A percentile compares a stretch with the other conserved stretches of the same genome.
Conservation (phyloP, 2,888 invertebrate species). For the Ochropacha duplaris region DNA sequence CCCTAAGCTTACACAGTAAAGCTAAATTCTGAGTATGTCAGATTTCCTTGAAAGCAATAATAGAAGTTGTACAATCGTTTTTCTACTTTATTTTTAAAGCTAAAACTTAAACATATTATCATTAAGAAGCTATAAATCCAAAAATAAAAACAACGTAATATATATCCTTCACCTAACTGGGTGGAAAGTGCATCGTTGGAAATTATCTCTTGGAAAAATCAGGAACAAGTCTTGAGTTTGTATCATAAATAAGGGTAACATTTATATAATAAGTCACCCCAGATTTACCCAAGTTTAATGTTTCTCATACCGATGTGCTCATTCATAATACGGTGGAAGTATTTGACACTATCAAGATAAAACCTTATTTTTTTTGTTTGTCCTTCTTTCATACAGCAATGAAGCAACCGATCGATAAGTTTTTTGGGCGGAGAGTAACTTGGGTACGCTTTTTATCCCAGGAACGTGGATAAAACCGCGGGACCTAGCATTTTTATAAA, state of each 20-base stretch:
- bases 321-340: not conserved
- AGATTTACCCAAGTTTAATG: constrained; percentile 50
- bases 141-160: constrained; percentile 7
- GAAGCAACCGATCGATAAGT: too few relatives aligned
- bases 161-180: constrained; percentile 36
- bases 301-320: not conserved
- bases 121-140: not conserved
- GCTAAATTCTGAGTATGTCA: not conserved
- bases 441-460: too few relatives aligned
- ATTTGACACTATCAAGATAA: not conserved
- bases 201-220: constrained; percentile 47
- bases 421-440: too few relatives aligned
- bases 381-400: too few relatives aligned
- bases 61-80: too few relatives aligned
- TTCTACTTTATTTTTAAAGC: too few relatives aligned
- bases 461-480: too few relatives aligned
- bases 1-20: not conserved
- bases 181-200: constrained; percentile 39
- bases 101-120: not conserved
- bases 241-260: constrained; percentile 57
- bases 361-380: too few relatives aligned
- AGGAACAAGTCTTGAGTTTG: constrained; percentile 43
- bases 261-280: constrained; percentile 50
- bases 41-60: too few relatives aligned
- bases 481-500: too few relatives aligned